These are phyloP conservation scores for Stomatorhinus walkeri DNA, from an alignment of 2,797 vertebrate genomes.

Conservation along the genomic window DNA sequence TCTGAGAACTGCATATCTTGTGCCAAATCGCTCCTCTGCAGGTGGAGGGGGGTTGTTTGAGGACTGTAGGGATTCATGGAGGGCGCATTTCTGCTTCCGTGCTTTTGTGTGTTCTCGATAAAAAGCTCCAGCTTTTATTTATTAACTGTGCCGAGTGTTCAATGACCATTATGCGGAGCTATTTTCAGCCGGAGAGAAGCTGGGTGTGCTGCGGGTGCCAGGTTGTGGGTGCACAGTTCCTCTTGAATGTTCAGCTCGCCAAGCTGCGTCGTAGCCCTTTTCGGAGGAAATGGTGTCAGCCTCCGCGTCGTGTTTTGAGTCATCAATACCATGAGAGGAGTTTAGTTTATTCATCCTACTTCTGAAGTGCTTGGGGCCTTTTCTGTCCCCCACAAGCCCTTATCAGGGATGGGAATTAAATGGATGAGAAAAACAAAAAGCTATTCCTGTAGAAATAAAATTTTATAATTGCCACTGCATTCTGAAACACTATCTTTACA, in stretches of 20 bases:
- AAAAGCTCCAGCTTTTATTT: slow-evolving; percentile 1
- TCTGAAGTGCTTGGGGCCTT: not conserved
- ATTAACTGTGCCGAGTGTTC: not conserved
- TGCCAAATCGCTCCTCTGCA: not conserved
- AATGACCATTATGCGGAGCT: not conserved
- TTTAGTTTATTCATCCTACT: not conserved
- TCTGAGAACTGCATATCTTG: not conserved
- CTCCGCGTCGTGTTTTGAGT: not conserved
- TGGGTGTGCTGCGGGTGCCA: not conserved
- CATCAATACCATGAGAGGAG: not conserved
- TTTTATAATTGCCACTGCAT: not conserved
- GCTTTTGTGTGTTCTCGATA: not conserved
- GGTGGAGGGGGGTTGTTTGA: not conserved
- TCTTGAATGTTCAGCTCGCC: not conserved
- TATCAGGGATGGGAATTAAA: not conserved
- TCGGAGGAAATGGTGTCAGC: not conserved
- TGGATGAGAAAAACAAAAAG: not conserved
- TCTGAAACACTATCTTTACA: not conserved
- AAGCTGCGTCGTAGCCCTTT: not conserved
- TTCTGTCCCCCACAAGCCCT: not conserved
- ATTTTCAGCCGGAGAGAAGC: slow-evolving; percentile 3
- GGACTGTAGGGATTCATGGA: not conserved
- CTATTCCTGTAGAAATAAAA: not conserved
- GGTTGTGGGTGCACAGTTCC: slow-evolving; percentile 16
- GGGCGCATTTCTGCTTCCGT: not conserved